phyloP scores from a whole-genome alignment of 1,140 invertebrate genomes.

The Brachystomella parvula region DNA sequence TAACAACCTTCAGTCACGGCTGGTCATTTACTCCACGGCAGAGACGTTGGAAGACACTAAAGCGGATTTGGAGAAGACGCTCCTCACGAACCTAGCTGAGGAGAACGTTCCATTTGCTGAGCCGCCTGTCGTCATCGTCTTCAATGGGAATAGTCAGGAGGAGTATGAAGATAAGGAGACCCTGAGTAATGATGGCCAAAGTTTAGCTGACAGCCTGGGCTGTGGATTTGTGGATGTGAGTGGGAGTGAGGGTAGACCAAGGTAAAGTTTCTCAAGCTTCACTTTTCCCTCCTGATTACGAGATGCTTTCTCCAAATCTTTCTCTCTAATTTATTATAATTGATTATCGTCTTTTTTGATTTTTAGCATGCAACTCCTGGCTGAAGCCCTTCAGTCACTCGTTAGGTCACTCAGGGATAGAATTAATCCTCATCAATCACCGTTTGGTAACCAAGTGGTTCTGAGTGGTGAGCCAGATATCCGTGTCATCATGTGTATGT shows the following conservation, averaged over 20 bases:
- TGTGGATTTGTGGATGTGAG: slow-evolving; percentile 38
- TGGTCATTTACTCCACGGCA: slow-evolving; percentile 74
- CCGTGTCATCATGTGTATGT: slow-evolving; percentile 91
- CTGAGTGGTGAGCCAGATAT: slow-evolving; percentile 39
- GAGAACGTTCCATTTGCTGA: slow-evolving; percentile 83
- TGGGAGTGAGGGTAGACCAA: slow-evolving; percentile 22
- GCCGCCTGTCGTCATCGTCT: slow-evolving; percentile 46
- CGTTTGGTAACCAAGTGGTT: slow-evolving; percentile 32
- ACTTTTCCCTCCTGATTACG: too few relatives aligned
- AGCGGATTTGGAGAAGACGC: slow-evolving; percentile 81
- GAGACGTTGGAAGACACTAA: slow-evolving; percentile 86
- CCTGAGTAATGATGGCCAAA: slow-evolving; percentile 37
- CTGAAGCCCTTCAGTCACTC: slow-evolving; percentile 64
- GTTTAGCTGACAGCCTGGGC: slow-evolving; percentile 38
- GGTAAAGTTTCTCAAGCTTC: slow-evolving; percentile 9
- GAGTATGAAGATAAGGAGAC: slow-evolving; percentile 32
- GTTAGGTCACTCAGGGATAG: slow-evolving; percentile 48
- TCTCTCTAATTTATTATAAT: slow-evolving; percentile 7
- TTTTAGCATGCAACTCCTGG: slow-evolving; percentile 59
- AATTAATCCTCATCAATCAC: slow-evolving; percentile 31
- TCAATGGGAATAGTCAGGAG: slow-evolving; percentile 18
- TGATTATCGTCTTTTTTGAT: slow-evolving; percentile 44
- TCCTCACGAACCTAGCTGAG: slow-evolving; percentile 81
- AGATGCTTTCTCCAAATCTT: too few relatives aligned
- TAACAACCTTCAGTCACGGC: slow-evolving; percentile 32